Conservation (phyloP, 2,888 invertebrate species). For the Tuta absoluta region DNA sequence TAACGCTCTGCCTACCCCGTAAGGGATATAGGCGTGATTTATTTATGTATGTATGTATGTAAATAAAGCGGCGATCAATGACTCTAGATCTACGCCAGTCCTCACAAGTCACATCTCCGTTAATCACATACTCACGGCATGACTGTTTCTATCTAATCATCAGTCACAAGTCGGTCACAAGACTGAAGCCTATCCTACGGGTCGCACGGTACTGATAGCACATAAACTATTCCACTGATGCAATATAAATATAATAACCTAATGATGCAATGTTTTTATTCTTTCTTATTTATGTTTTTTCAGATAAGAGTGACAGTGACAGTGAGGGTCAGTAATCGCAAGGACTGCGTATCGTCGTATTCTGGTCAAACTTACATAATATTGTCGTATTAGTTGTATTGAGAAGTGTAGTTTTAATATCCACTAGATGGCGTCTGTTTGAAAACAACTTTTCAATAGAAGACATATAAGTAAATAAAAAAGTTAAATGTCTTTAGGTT, state of each 20-base stretch:
- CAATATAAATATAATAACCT: background rate
- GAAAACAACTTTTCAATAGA: background rate
- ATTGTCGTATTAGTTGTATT: conserved; percentile 66
- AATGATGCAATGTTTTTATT: conserved; percentile 5
- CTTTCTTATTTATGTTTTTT: conserved; percentile 51
- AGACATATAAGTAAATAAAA: too few species aligned
- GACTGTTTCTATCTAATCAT: background rate
- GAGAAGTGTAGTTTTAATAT: background rate
- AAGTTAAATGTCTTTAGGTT: background rate
- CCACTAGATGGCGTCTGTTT: conserved; percentile 9
- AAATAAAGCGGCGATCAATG: too few species aligned
- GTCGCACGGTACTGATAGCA: background rate
- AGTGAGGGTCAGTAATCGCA: conserved; percentile 92
- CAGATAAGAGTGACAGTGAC: conserved; percentile 97
- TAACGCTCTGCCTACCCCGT: too few species aligned
- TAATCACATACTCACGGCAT: background rate
- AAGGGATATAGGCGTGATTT: too few species aligned
- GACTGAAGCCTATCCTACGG: background rate
- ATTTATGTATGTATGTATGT: too few species aligned
- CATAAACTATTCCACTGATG: conserved; percentile 12
- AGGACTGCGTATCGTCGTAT: conserved; percentile 70
- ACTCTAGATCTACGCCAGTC: too few species aligned
- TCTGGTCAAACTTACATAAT: conserved; percentile 80
- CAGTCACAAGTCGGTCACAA: background rate
- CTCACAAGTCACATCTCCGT: background rate